Evolutionary conservation across 2,113 vertebrate genomes (phyloP).

Genomic region (Bungarus multicinctus): DNA sequence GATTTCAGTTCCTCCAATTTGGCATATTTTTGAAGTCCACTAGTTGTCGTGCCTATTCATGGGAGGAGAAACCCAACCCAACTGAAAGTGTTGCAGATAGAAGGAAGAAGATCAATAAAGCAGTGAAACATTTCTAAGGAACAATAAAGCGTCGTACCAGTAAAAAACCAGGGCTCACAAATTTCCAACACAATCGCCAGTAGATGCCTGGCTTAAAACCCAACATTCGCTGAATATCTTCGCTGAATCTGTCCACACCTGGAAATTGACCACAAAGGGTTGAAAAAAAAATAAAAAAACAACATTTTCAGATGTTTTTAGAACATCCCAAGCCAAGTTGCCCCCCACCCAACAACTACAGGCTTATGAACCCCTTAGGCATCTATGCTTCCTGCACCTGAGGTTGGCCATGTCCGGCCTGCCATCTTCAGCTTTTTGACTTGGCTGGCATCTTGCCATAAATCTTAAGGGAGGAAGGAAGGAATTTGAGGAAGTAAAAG

Average conservation of each 20-base stretch:
- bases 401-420: neutral
- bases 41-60: neutral
- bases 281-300: neutral
- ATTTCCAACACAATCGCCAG: slow-evolving; percentile 98
- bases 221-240: slow-evolving; percentile 96
- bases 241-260: slow-evolving; percentile 98
- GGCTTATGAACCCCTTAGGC: neutral
- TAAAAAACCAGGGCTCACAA: slow-evolving; percentile 92
- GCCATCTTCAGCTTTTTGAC: neutral
- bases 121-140: neutral
- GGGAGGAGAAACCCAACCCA: neutral
- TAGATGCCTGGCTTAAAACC: slow-evolving; percentile 98
- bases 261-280: slow-evolving; percentile 36
- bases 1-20: neutral
- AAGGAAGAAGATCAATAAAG: neutral
- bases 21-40: neutral
- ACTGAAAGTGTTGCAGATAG: neutral
- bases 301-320: neutral
- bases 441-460: neutral
- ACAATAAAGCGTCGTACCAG: slow-evolving; percentile 75
- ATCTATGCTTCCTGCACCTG: neutral
- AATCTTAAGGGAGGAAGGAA: neutral
- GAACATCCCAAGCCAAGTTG: neutral
- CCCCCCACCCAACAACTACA: neutral
- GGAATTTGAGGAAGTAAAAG: neutral